phyloP scores from a whole-genome alignment of 2,888 invertebrate genomes.

The Timema cristinae region DNA sequence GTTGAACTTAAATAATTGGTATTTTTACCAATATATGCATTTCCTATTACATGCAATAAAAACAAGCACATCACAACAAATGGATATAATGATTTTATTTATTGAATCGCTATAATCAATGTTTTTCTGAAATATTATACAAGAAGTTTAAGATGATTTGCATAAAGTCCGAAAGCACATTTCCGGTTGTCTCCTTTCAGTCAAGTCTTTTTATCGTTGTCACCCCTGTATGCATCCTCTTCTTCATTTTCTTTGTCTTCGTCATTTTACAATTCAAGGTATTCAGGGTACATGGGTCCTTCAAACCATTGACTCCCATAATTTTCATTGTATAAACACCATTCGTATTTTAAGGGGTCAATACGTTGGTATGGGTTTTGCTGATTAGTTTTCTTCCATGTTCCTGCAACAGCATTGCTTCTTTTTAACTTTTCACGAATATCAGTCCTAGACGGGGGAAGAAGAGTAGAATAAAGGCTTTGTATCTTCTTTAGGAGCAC shows the following conservation, averaged over 20 bases:
- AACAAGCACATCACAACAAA: too few relatives aligned
- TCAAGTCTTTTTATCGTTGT: not conserved
- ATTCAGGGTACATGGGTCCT: not conserved
- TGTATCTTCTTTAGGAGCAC: conserved; percentile 7
- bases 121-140: too few relatives aligned
- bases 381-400: not conserved
- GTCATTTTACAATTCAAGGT: not conserved
- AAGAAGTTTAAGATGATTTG: too few relatives aligned
- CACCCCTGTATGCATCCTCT: not conserved
- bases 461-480: not conserved
- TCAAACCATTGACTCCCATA: conserved; percentile 7
- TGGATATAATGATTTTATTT: too few relatives aligned
- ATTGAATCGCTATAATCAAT: not conserved
- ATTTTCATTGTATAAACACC: not conserved
- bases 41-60: too few relatives aligned
- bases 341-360: not conserved
- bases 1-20: not conserved
- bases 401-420: not conserved
- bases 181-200: too few relatives aligned
- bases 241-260: not conserved
- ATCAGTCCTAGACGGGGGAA: not conserved
- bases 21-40: not conserved
- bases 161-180: too few relatives aligned
- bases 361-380: not conserved
- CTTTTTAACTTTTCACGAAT: conserved; percentile 6